phyloP scores from a whole-genome alignment of 2,888 invertebrate genomes.

The Leuctra nigra region DNA sequence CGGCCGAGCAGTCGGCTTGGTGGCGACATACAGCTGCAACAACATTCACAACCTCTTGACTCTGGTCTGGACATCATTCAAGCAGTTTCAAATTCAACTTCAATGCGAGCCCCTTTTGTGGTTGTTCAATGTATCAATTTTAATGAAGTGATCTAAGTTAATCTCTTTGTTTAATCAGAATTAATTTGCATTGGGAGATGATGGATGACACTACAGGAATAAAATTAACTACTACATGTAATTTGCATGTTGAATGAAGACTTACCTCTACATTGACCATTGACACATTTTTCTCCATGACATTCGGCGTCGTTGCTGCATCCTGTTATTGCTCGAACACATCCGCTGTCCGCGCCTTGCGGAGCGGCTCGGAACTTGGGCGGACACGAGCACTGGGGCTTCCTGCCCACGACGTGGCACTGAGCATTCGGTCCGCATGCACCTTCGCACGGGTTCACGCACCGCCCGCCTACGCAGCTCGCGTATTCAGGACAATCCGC shows the following conservation, averaged over 20 bases:
- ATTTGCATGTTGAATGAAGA: conserved; percentile 19
- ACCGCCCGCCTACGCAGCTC: conserved; percentile 61
- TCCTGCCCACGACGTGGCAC: conserved; percentile 69
- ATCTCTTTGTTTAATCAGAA: conserved; percentile 8
- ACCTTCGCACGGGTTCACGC: conserved; percentile 73
- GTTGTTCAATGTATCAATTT: too few species aligned
- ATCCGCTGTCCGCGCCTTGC: conserved; percentile 57
- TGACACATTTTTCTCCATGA: conserved; percentile 68
- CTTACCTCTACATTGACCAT: conserved; percentile 69
- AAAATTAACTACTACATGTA: conserved; percentile 15
- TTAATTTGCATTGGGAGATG: not conserved
- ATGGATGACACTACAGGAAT: not conserved
- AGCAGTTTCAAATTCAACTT: not conserved
- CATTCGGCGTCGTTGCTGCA: conserved; percentile 71
- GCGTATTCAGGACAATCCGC: conserved; percentile 69
- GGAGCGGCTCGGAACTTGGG: conserved; percentile 66
- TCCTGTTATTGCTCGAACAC: conserved; percentile 58
- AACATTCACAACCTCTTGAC: not conserved
- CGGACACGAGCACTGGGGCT: conserved; percentile 72
- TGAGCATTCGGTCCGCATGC: conserved; percentile 76
- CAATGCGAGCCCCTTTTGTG: too few species aligned
- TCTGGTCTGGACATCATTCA: not conserved
- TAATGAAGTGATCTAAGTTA: too few species aligned
- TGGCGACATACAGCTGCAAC: conserved; percentile 66
- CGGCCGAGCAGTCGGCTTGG: conserved; percentile 67